Percentiles rank a stretch among this genome's conserved stretches.
These are phyloP conservation scores for Apodemus speciosus DNA, from an alignment of 2,113 vertebrate species.

Conservation along the genomic window DNA sequence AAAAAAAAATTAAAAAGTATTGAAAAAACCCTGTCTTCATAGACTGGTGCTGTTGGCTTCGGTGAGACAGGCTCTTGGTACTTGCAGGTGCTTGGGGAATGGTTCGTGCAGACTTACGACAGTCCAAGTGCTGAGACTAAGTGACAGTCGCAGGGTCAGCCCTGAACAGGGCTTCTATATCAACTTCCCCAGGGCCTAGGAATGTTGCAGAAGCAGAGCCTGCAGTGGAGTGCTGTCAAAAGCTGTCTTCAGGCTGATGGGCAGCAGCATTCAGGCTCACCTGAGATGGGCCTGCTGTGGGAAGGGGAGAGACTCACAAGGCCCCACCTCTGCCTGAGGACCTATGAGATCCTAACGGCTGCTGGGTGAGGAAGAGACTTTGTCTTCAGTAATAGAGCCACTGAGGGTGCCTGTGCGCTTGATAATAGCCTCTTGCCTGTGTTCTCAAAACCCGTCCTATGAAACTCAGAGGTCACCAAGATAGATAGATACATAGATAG, in stretches of 20 bases:
- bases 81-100: too few species aligned
- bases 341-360: neutral
- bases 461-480: neutral
- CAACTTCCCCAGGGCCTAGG: neutral
- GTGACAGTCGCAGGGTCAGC: neutral
- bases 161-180: neutral
- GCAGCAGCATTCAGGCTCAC: neutral
- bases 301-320: neutral
- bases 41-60: neutral
- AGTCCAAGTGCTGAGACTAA: neutral
- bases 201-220: neutral
- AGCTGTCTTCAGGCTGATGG: neutral
- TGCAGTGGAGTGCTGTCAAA: too few species aligned
- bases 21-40: neutral
- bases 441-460: neutral
- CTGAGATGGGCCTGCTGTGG: neutral
- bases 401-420: neutral
- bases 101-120: neutral
- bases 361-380: neutral
- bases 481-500: too few species aligned
- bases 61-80: neutral
- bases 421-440: neutral
- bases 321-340: neutral
- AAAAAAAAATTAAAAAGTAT: neutral
- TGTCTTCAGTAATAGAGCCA: neutral